These are phyloP conservation scores for Dendroctonus valens DNA, from an alignment of 1,140 invertebrate genomes.

Conservation along the genomic window DNA sequence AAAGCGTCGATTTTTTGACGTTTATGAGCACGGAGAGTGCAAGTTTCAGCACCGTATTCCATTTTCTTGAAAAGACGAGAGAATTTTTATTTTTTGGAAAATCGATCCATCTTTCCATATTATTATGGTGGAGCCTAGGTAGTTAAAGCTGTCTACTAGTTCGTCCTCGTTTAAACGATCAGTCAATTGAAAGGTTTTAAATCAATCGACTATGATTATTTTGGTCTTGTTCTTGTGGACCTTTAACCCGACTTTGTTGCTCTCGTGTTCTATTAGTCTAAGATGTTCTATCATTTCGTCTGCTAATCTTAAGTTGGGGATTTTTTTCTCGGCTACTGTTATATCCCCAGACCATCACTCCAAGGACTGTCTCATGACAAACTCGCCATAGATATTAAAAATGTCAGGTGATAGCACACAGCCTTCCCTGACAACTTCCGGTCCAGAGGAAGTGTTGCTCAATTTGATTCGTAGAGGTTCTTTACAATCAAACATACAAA, in stretches of 20 bases:
- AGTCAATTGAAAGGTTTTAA: slow-evolving; percentile 2
- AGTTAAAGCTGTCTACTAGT: slow-evolving; percentile 1
- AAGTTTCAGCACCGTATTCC: no score
- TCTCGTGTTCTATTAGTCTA: no score
- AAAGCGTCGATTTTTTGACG: no score
- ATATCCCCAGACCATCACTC: not conserved
- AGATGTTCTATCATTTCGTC: no score
- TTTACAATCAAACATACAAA: not conserved
- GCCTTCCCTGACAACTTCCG: not conserved
- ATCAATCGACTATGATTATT: not conserved
- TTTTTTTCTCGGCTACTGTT: not conserved
- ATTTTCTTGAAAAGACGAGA: no score
- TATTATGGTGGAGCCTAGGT: slow-evolving; percentile 3
- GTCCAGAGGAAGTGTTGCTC: not conserved
- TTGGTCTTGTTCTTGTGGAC: not conserved
- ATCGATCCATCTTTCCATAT: no score
- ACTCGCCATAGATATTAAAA: not conserved
- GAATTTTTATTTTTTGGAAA: no score
- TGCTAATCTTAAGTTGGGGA: not conserved
- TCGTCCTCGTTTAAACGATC: not conserved
- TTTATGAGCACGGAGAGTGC: no score
- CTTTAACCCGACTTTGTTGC: not conserved
- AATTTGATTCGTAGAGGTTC: not conserved
- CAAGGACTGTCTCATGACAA: not conserved
- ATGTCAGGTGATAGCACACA: not conserved